Evolutionary conservation across 2,797 vertebrate species (phyloP).

Genomic region (Sebastes glaucus): DNA sequence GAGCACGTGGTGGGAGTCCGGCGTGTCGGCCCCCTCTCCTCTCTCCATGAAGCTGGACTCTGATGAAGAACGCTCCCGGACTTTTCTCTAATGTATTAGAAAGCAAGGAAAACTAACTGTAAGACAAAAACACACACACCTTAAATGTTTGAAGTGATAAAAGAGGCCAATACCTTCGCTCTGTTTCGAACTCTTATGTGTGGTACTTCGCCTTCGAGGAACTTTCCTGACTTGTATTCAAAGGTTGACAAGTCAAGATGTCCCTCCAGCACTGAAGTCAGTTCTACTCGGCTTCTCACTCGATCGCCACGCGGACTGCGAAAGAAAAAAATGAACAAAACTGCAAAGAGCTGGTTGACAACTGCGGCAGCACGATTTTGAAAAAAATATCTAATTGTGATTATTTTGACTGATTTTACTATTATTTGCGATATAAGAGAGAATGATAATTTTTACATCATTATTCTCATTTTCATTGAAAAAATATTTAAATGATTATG

Average conservation of each 20-base stretch:
- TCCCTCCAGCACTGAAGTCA: constrained; percentile 79
- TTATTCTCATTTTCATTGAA: too few relatives aligned
- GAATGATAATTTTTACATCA: too few relatives aligned
- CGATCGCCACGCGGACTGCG: constrained; percentile 86
- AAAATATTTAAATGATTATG: too few relatives aligned
- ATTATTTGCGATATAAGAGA: too few relatives aligned
- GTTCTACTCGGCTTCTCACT: constrained; percentile 89
- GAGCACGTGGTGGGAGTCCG: constrained; percentile 66
- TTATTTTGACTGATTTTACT: too few relatives aligned
- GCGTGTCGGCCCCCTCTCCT: constrained; percentile 67
- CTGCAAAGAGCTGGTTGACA: not conserved
- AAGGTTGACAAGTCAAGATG: constrained; percentile 83
- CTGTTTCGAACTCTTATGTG: constrained; percentile 45
- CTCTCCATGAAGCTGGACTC: constrained; percentile 76
- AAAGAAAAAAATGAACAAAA: not conserved
- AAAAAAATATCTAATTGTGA: too few relatives aligned
- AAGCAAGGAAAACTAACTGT: not conserved
- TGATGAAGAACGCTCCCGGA: constrained; percentile 69
- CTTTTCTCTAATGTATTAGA: constrained; percentile 58
- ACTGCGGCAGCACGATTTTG: too few relatives aligned
- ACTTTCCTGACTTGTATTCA: constrained; percentile 86
- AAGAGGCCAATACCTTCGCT: constrained; percentile 63
- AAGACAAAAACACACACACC: not conserved
- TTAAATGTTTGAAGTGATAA: not conserved
- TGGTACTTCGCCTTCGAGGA: constrained; percentile 43